Percentiles rank a stretch among this genome's conserved stretches.
Conservation (phyloP, 2,888 invertebrate species). For the Dioctria rufipes region DNA sequence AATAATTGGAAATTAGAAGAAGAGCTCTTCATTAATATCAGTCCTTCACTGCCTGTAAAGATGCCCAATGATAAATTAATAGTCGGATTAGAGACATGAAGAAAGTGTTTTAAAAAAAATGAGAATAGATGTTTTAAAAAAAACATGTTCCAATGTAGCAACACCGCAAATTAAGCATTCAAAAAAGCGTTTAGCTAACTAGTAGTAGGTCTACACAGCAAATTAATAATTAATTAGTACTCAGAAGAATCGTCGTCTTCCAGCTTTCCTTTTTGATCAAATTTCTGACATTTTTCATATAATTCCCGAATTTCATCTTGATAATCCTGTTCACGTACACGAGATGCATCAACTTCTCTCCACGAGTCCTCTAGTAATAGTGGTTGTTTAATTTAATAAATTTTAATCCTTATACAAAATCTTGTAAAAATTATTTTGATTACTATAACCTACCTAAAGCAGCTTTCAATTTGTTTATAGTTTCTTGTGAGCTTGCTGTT, state of each 20-base stretch:
- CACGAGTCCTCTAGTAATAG: constrained; percentile 64
- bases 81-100: too few species aligned
- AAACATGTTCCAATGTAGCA: too few species aligned
- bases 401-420: neutral
- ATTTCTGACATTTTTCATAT: neutral
- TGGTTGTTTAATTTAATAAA: neutral
- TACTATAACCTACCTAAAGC: constrained; percentile 61
- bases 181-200: too few species aligned
- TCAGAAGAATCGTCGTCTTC: constrained; percentile 12
- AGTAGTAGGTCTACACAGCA: too few species aligned
- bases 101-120: too few species aligned
- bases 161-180: too few species aligned
- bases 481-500: constrained; percentile 64
- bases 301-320: constrained; percentile 63
- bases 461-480: constrained; percentile 63
- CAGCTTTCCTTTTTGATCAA: neutral
- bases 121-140: too few species aligned
- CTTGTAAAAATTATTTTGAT: neutral
- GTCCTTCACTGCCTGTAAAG: too few species aligned
- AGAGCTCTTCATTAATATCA: too few species aligned
- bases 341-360: constrained; percentile 66
- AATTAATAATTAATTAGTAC: neutral
- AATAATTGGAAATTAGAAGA: too few species aligned
- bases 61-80: too few species aligned
- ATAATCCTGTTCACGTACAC: constrained; percentile 65